phyloP scores from a whole-genome alignment of 2,888 invertebrate genomes.

The Choristoneura rosaceana region DNA sequence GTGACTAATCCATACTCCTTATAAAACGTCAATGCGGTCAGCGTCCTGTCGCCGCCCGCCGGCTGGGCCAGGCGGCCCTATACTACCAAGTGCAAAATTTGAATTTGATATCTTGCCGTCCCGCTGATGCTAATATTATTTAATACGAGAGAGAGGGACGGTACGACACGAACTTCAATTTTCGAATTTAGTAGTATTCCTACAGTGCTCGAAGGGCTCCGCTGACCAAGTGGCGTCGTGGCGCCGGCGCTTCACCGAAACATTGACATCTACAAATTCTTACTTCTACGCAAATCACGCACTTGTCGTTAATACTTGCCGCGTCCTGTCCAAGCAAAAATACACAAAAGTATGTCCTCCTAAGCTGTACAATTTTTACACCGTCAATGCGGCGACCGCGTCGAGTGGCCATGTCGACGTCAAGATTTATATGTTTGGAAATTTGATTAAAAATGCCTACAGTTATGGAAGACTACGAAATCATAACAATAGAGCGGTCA shows the following conservation, averaged over 20 bases:
- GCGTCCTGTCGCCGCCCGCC: neutral
- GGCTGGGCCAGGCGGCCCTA: no score
- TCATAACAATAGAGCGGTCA: slow-evolving; percentile 21
- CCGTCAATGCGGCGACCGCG: slow-evolving; percentile 61
- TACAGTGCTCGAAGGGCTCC: slow-evolving; percentile 22
- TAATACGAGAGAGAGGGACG: no score
- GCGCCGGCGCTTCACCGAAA: slow-evolving; percentile 42
- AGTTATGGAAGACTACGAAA: slow-evolving; percentile 31
- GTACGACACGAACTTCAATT: no score
- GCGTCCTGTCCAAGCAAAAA: slow-evolving; percentile 77
- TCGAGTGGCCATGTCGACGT: slow-evolving; percentile 48
- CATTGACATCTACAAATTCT: slow-evolving; percentile 60
- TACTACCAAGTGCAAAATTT: no score
- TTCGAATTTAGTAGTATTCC: no score
- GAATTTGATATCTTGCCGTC: no score
- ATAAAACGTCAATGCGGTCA: slow-evolving; percentile 58
- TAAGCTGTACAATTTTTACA: slow-evolving; percentile 83
- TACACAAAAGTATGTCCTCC: slow-evolving; percentile 76
- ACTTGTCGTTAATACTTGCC: slow-evolving; percentile 63
- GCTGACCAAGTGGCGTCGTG: slow-evolving; percentile 25
- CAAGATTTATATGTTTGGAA: neutral
- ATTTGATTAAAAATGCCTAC: slow-evolving; percentile 21
- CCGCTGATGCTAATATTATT: no score
- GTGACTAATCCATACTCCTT: slow-evolving; percentile 75
- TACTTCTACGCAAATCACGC: slow-evolving; percentile 69